Conservation (phyloP, 2,888 invertebrate species). For the Oscheius myriophilus region DNA sequence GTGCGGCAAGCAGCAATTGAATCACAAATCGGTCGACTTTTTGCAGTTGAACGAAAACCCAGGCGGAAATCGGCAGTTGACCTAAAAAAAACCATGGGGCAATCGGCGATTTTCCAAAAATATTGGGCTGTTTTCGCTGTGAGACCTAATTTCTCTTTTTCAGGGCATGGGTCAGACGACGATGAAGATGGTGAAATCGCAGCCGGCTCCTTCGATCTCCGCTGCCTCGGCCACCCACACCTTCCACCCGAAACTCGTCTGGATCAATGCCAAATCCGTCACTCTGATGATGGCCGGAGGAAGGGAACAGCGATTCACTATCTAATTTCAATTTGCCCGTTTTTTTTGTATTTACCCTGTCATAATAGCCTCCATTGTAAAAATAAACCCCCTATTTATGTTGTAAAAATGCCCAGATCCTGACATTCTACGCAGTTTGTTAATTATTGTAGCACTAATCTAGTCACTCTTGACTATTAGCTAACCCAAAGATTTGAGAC, state of each 20-base stretch:
- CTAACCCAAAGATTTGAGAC: too few species aligned
- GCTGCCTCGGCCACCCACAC: slow-evolving; percentile 37
- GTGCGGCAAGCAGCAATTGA: too few species aligned
- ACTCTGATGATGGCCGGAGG: slow-evolving; percentile 94
- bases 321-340: slow-evolving; percentile 30
- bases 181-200: slow-evolving; percentile 90
- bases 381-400: too few species aligned
- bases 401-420: too few species aligned
- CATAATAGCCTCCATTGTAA: slow-evolving; percentile 10
- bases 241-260: slow-evolving; percentile 83
- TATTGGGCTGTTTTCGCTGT: background rate
- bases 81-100: too few species aligned
- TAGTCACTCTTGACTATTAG: slow-evolving; percentile 15
- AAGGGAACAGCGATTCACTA: slow-evolving; percentile 78
- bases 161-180: slow-evolving; percentile 97
- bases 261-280: slow-evolving; percentile 92
- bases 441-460: background rate
- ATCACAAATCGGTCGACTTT: too few species aligned
- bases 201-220: slow-evolving; percentile 76
- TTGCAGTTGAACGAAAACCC: too few species aligned
- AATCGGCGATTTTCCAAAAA: background rate
- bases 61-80: too few species aligned
- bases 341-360: slow-evolving; percentile 13
- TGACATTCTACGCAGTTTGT: too few species aligned
- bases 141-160: slow-evolving; percentile 73